A percentile compares a stretch with the other conserved stretches of the same genome.
Conservation (phyloP, 1,140 invertebrate species). For the Rhyacophila brunnea region DNA sequence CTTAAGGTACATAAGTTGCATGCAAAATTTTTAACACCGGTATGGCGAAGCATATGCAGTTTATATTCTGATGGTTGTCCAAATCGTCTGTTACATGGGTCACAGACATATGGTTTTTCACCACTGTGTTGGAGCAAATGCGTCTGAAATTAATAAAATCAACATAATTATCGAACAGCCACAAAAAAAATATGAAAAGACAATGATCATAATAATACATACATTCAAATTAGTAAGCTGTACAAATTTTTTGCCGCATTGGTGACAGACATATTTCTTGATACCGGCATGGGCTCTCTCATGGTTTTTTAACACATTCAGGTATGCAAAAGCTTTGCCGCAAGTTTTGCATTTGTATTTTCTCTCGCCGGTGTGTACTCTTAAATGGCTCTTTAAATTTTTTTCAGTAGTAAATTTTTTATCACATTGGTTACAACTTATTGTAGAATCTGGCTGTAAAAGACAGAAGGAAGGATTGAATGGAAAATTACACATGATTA, state of each 20-base stretch:
- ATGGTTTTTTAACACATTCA: constrained; percentile 31
- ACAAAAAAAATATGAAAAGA: background rate
- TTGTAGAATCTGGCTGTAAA: constrained; percentile 46
- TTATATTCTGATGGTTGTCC: constrained; percentile 29
- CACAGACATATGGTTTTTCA: constrained; percentile 31
- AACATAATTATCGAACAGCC: background rate
- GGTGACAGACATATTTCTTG: constrained; percentile 25
- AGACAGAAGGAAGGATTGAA: background rate
- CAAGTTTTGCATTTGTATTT: constrained; percentile 79
- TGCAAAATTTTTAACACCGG: constrained; percentile 28
- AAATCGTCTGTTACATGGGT: constrained; percentile 23
- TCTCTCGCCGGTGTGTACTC: constrained; percentile 77
- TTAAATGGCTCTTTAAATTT: constrained; percentile 62
- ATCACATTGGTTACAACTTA: constrained; percentile 49
- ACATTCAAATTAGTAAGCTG: constrained; percentile 33
- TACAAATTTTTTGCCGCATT: constrained; percentile 31
- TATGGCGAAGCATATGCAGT: constrained; percentile 28
- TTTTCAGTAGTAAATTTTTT: constrained; percentile 48
- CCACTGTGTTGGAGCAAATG: constrained; percentile 31
- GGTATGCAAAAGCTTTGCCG: constrained; percentile 64
- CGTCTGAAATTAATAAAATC: constrained; percentile 16
- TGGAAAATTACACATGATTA: too few relatives aligned
- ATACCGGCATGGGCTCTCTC: constrained; percentile 29
- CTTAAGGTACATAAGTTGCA: constrained; percentile 27
- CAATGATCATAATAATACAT: background rate